Evolutionary conservation across 2,113 vertebrate genomes (phyloP).

Genomic region (Athene noctua): DNA sequence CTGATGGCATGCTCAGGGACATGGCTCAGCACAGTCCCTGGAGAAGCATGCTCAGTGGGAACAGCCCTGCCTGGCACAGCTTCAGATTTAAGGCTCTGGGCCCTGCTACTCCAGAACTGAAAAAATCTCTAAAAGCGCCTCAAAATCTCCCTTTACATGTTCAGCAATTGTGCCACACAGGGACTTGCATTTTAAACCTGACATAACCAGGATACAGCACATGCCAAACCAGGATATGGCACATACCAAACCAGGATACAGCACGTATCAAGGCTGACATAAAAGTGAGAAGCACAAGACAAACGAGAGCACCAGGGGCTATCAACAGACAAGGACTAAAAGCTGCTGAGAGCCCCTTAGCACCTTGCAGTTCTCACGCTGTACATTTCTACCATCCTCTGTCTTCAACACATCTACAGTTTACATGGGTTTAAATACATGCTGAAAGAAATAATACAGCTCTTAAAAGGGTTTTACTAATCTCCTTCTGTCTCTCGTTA

Average conservation of each 20-base stretch:
- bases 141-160: not conserved
- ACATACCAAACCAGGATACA: not conserved
- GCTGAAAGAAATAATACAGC: not conserved
- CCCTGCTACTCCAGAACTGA: not conserved
- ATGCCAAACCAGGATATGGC: not conserved
- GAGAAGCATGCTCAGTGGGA: not conserved
- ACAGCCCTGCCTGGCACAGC: not conserved
- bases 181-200: not conserved
- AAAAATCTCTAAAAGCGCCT: not conserved
- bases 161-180: not conserved
- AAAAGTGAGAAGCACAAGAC: not conserved
- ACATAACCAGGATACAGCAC: not conserved
- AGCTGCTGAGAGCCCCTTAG: not conserved
- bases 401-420: not conserved
- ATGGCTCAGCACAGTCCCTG: not conserved
- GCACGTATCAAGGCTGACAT: not conserved
- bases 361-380: not conserved
- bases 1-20: not conserved
- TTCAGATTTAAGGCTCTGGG: not conserved
- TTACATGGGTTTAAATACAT: not conserved
- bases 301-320: not conserved
- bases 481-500: conserved; percentile 32
- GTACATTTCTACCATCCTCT: not conserved
- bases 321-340: not conserved
- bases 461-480: conserved; percentile 16